Evolutionary conservation across 2,113 vertebrate genomes (phyloP).

Genomic region (Dicaeum eximium): DNA sequence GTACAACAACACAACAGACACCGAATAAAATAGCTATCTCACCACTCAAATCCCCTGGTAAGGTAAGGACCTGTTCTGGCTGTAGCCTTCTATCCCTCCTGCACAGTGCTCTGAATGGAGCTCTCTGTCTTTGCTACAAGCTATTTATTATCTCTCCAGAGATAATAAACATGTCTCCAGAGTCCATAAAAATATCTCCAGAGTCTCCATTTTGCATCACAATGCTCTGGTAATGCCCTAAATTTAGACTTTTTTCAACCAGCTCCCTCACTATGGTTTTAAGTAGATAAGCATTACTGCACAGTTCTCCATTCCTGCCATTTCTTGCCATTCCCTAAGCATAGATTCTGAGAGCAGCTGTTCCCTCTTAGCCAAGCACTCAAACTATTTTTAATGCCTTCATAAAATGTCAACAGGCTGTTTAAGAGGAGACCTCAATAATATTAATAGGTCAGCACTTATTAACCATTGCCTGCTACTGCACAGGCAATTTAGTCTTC

Average conservation of each 20-base stretch:
- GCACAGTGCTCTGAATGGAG: background rate
- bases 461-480: background rate
- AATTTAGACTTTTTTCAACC: background rate
- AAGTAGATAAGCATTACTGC: background rate
- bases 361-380: background rate
- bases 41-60: slow-evolving; percentile 95
- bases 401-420: background rate
- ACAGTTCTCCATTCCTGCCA: background rate
- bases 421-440: background rate
- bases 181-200: background rate
- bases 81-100: background rate
- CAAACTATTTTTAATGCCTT: background rate
- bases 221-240: background rate
- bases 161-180: background rate
- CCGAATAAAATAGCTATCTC: slow-evolving; percentile 97
- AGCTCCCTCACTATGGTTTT: background rate
- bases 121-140: background rate
- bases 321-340: background rate
- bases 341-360: background rate
- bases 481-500: background rate
- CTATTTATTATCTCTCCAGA: background rate
- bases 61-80: slow-evolving; percentile 76
- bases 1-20: slow-evolving; percentile 79
- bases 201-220: background rate
- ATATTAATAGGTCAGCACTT: background rate